These are phyloP conservation scores for Formica aserva DNA, from an alignment of 2,888 invertebrate genomes.

Conservation along the genomic window DNA sequence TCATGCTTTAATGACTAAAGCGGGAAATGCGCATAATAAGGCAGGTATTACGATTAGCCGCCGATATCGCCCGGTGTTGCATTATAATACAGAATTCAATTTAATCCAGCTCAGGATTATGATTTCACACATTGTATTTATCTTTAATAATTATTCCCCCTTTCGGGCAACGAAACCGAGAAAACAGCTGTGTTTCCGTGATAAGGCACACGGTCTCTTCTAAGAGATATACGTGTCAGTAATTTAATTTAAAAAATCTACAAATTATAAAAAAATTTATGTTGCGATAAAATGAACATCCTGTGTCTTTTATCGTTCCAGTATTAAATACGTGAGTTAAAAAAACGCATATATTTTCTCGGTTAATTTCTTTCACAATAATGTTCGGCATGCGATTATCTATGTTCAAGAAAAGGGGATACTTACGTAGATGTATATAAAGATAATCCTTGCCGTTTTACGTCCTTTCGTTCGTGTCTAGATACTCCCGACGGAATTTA, in stretches of 20 bases:
- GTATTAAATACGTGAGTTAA: conserved; percentile 1
- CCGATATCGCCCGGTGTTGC: neutral
- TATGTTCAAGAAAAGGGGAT: neutral
- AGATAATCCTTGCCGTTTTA: conserved; percentile 66
- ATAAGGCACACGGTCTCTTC: neutral
- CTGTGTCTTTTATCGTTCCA: neutral
- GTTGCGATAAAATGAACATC: neutral
- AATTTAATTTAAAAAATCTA: conserved; percentile 19
- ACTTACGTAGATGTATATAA: conserved; percentile 16
- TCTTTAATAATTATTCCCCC: neutral
- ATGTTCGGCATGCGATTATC: neutral
- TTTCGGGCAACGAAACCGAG: neutral
- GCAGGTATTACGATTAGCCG: neutral
- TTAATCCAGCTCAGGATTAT: conserved; percentile 31
- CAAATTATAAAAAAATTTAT: neutral
- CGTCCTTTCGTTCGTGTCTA: conserved; percentile 61
- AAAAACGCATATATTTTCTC: neutral
- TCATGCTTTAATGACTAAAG: conserved; percentile 16
- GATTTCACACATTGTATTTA: conserved; percentile 12
- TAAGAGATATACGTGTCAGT: neutral
- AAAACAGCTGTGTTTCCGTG: neutral
- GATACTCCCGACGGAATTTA: conserved; percentile 69
- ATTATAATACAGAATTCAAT: neutral
- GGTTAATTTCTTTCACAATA: neutral
- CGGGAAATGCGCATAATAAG: conserved; percentile 23